phyloP scores from a whole-genome alignment of 2,113 vertebrate species.

The Caracal caracal region DNA sequence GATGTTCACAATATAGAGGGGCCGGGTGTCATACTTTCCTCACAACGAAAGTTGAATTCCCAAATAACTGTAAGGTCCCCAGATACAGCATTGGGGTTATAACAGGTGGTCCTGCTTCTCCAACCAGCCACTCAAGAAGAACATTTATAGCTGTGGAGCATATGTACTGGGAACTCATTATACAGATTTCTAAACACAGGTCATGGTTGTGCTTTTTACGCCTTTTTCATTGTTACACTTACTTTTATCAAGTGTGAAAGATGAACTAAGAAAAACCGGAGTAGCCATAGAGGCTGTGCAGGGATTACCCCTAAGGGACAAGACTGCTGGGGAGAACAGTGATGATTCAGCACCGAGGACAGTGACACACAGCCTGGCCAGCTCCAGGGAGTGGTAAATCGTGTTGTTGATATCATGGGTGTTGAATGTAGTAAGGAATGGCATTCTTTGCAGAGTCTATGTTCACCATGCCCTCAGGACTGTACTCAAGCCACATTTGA shows the following conservation, averaged over 20 bases:
- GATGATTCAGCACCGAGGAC: slow-evolving; percentile 66
- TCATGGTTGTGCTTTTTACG: background rate
- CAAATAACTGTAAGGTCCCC: background rate
- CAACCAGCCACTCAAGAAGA: background rate
- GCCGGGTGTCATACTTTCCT: background rate
- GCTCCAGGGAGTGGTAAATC: background rate
- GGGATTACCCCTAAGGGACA: background rate
- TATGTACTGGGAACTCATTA: background rate
- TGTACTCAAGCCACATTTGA: background rate
- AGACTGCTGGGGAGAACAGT: background rate
- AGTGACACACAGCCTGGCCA: accelerated
- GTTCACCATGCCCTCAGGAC: background rate
- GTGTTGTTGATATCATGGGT: background rate
- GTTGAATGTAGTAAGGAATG: background rate
- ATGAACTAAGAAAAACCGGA: background rate
- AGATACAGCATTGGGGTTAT: background rate
- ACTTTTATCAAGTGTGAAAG: background rate
- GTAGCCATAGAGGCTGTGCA: background rate
- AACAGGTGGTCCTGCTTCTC: background rate
- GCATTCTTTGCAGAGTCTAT: background rate
- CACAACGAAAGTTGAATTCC: background rate
- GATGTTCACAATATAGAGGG: background rate
- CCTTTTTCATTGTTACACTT: background rate
- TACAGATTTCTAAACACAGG: background rate
- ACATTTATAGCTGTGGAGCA: background rate